Percentiles rank a stretch among this genome's conserved stretches.
Evolutionary conservation across 1,140 invertebrate genomes (phyloP).

Genomic region (Popillia japonica): DNA sequence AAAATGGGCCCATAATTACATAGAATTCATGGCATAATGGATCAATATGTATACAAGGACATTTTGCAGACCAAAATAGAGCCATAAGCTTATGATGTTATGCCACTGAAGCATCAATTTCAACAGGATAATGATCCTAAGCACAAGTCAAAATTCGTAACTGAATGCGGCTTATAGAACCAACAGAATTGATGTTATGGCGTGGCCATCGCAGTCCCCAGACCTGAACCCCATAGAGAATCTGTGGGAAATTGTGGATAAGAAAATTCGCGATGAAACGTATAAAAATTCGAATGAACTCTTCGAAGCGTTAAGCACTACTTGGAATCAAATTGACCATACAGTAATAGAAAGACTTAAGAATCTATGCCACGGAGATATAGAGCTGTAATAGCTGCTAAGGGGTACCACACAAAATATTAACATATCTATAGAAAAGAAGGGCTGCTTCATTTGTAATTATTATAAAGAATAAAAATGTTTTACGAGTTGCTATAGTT

Average conservation of each 20-base stretch:
- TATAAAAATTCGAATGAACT: constrained; percentile 17
- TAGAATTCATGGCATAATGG: constrained; percentile 21
- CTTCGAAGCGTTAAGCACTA: background rate
- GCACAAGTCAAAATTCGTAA: constrained; percentile 16
- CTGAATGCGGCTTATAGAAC: constrained; percentile 3
- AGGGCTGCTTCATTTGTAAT: no score
- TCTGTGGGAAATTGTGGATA: constrained; percentile 54
- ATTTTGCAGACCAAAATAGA: constrained; percentile 9
- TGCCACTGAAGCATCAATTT: background rate
- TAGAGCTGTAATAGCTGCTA: background rate
- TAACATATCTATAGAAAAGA: background rate
- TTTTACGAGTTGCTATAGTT: no score
- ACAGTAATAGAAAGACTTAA: background rate
- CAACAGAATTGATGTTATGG: constrained; percentile 30
- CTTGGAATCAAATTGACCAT: background rate
- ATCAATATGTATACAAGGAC: constrained; percentile 8
- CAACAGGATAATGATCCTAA: constrained; percentile 29
- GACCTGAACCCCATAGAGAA: constrained; percentile 51
- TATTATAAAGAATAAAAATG: no score
- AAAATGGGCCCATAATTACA: constrained; percentile 21
- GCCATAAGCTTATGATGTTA: background rate
- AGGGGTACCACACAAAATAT: background rate
- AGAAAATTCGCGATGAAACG: constrained; percentile 39
- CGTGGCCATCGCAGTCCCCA: background rate
- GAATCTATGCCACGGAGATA: background rate